Evolutionary conservation across 2,888 invertebrate genomes (phyloP).

Genomic region (Crocallis elinguaria): DNA sequence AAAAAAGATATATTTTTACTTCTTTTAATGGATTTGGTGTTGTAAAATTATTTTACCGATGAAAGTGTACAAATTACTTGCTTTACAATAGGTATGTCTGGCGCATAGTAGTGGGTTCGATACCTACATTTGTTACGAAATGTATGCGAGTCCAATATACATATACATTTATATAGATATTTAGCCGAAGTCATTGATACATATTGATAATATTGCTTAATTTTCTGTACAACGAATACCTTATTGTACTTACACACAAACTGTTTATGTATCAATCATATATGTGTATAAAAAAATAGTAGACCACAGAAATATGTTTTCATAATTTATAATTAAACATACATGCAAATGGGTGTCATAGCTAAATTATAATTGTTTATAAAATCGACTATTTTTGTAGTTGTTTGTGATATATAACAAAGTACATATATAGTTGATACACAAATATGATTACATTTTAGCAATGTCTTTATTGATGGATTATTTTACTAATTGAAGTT

Average conservation of each 20-base stretch:
- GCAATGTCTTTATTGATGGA: no score
- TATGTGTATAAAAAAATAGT: slow-evolving; percentile 5
- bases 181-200: slow-evolving; percentile 59
- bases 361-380: no score
- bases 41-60: slow-evolving; percentile 73
- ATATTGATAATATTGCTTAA: slow-evolving; percentile 69
- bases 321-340: no score
- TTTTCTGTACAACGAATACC: slow-evolving; percentile 63
- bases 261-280: slow-evolving; percentile 54
- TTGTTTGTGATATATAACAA: no score
- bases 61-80: slow-evolving; percentile 82
- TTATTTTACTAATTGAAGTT: slow-evolving; percentile 8
- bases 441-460: no score
- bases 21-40: slow-evolving; percentile 37
- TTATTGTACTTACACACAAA: slow-evolving; percentile 59
- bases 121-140: slow-evolving; percentile 51
- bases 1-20: slow-evolving; percentile 30
- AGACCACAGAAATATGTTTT: no score
- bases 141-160: slow-evolving; percentile 62
- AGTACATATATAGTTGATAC: slow-evolving; percentile 8
- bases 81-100: slow-evolving; percentile 73
- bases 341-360: no score
- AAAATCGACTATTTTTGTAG: no score
- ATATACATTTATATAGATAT: slow-evolving; percentile 50
- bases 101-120: slow-evolving; percentile 60